A percentile compares a stretch with the other conserved stretches of the same genome.
phyloP scores from a whole-genome alignment of 35 echinoderm and acorn worm genomes.

The Diadema setosum region DNA sequence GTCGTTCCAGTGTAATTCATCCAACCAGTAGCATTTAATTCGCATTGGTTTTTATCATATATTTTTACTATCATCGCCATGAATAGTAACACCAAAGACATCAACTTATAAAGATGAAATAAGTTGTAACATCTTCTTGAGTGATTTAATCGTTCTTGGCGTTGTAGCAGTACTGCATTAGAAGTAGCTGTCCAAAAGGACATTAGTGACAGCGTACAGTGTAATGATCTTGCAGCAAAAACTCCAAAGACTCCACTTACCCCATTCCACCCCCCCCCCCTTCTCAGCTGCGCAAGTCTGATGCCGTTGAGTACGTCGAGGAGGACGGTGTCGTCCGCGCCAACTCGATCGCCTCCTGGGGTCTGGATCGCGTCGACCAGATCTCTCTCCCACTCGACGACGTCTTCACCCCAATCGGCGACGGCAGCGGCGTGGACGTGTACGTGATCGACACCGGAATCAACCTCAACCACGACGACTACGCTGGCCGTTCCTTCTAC shows the following conservation, averaged over 20 bases:
- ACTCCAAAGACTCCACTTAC: not conserved
- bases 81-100: too few relatives aligned
- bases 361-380: slow-evolving; percentile 72
- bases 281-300: slow-evolving; percentile 23
- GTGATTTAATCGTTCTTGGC: not conserved
- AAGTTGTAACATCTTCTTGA: not conserved
- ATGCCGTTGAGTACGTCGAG: slow-evolving; percentile 51
- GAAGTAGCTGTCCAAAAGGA: not conserved
- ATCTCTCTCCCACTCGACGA: slow-evolving; percentile 43
- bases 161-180: not conserved
- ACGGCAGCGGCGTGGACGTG: slow-evolving; percentile 34
- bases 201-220: not conserved
- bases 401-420: slow-evolving; percentile 10
- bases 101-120: not conserved
- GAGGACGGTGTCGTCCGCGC: slow-evolving; percentile 42
- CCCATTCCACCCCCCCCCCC: not conserved
- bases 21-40: too few relatives aligned
- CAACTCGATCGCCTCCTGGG: slow-evolving; percentile 38
- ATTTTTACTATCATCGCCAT: too few relatives aligned
- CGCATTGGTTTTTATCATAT: too few relatives aligned
- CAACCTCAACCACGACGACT: slow-evolving; percentile 29
- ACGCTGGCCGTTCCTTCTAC: not conserved
- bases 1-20: too few relatives aligned
- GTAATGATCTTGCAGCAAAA: not conserved
- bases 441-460: slow-evolving; percentile 69